Base-by-base conservation (phyloP, 2,888 invertebrate species). In the Gisinianus flammeolus region DNA sequence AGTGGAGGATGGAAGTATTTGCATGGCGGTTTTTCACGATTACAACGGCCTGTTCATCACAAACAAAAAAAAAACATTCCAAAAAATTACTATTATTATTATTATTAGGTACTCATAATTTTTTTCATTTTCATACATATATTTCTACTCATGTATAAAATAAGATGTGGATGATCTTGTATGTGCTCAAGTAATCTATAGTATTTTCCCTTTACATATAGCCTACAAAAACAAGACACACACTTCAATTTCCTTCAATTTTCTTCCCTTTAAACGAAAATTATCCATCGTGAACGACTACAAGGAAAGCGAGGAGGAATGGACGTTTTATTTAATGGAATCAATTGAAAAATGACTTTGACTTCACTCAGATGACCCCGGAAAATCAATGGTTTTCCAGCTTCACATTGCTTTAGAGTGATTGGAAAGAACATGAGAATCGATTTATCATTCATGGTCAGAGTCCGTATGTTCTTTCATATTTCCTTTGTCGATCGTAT, bases 1-100 rank as follows among this genome's bases (percentile, higher is more conserved):
- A 98, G 98, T 85, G 99, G 99, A 86, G 99, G 99, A 90, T 99
- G 99, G 90, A 99, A 97, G 91, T 99, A 99, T 91, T 99, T 99
- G 94, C 99, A 99, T 87, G 98, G 98, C 85, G 99, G 99, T 89
- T 99, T 98, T 90, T 99, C 98, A 87, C 99, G 93, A 89, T 98
- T 98, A 92, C 99, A 99, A 90, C 98, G 97, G 88, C 98, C 99
- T 99, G 91, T 10, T n/a, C n/a, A n/a, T n/a, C n/a, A n/a, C n/a
- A n/a, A 90, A 90, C 85, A 85, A 85, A 82, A 82, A 83, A 80
- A 82, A 82, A 79, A 77, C 31, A 67, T 67, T 64, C 28, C 6
- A 1, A 1, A 67, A 26, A 66, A 8, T 67, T n/a, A n/a, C 22
- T 26, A 26, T 64, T 2, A 62, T 6, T 62, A 6, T 8, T 3